Conservation (phyloP, 2,888 invertebrate genomes). For the Phlogophora meticulosa region DNA sequence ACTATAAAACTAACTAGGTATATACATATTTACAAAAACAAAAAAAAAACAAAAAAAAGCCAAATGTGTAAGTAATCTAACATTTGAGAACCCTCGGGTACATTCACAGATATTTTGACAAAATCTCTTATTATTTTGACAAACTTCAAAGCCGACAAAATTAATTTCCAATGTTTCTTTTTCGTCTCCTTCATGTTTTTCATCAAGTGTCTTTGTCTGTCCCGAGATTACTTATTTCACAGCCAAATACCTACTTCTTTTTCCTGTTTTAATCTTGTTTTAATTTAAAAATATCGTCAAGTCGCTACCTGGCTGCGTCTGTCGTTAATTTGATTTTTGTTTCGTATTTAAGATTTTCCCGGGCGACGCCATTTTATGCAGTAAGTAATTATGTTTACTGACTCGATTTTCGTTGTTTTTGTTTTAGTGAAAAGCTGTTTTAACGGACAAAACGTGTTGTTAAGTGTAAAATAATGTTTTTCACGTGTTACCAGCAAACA, state of each 20-base stretch:
- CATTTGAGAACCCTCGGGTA: constrained; percentile 26
- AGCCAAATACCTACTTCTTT: constrained; percentile 62
- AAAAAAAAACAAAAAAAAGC: too few relatives aligned
- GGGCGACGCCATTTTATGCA: constrained; percentile 31
- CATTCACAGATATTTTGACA: constrained; percentile 47
- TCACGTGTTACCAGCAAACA: neutral
- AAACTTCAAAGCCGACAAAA: constrained; percentile 67
- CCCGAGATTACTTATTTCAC: constrained; percentile 71
- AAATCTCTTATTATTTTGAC: constrained; percentile 65
- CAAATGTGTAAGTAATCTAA: constrained; percentile 40
- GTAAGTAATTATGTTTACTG: constrained; percentile 18
- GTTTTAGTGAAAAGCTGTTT: neutral
- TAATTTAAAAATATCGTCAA: constrained; percentile 64
- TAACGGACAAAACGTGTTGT: neutral
- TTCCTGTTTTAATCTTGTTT: constrained; percentile 64
- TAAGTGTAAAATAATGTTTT: neutral
- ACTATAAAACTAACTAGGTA: too few relatives aligned
- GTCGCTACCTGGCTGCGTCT: constrained; percentile 48
- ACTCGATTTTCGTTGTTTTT: constrained; percentile 5
- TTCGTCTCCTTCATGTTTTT: constrained; percentile 65
- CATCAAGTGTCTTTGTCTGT: constrained; percentile 69
- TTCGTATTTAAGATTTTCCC: constrained; percentile 36
- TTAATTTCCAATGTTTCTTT: constrained; percentile 69
- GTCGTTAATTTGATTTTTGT: constrained; percentile 54
- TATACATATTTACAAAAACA: too few relatives aligned